These are phyloP conservation scores for Myiothlypis chrysogaster DNA, from an alignment of 2,797 vertebrate genomes.

Conservation along the genomic window DNA sequence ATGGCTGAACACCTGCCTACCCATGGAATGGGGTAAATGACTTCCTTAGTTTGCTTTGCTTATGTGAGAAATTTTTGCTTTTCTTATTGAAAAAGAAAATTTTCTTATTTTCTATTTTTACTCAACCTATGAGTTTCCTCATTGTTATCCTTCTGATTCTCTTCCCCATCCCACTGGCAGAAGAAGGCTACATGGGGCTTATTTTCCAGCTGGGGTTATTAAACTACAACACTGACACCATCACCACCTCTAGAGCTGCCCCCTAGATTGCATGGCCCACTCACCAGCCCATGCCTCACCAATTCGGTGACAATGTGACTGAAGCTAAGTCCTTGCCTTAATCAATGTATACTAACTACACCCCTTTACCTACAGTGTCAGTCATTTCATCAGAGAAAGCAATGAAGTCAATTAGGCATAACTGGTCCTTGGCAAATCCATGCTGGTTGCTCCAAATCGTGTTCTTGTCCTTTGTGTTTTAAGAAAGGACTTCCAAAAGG, in stretches of 20 bases:
- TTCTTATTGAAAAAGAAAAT: not conserved
- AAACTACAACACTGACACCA: not conserved
- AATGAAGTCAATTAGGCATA: not conserved
- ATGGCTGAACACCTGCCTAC: not conserved
- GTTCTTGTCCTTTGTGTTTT: not conserved
- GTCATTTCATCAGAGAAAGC: not conserved
- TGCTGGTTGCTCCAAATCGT: not conserved
- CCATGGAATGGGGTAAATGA: not conserved
- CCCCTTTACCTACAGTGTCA: not conserved
- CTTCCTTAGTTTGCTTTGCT: not conserved
- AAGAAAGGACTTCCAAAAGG: not conserved
- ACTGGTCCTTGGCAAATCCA: not conserved
- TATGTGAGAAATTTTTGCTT: not conserved
- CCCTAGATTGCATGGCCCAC: not conserved
- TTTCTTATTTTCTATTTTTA: not conserved
- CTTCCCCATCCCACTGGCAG: not conserved
- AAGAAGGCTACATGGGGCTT: not conserved
- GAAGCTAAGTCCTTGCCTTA: not conserved
- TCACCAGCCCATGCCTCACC: not conserved
- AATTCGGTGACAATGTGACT: not conserved
- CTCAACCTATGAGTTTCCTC: not conserved
- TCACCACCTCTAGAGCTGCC: not conserved
- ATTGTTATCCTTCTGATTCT: not conserved
- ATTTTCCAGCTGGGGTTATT: not conserved
- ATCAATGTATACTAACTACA: not conserved